Evolutionary conservation across 2,113 vertebrate species (phyloP).

Genomic region (Chloropsis hardwickii): DNA sequence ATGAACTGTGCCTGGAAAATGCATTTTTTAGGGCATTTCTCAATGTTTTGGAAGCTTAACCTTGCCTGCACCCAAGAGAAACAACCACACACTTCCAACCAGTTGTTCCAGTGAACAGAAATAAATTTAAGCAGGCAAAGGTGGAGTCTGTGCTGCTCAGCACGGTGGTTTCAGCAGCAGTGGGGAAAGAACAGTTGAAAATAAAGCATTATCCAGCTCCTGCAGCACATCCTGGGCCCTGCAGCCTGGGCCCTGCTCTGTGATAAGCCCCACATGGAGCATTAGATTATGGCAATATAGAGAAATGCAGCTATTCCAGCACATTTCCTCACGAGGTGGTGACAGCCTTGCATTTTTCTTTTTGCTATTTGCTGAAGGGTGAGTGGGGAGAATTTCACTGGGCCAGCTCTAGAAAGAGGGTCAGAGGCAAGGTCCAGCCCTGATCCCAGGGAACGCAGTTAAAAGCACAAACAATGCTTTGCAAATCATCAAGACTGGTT

Average conservation of each 20-base stretch:
- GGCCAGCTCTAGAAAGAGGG: neutral
- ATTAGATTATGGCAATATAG: neutral
- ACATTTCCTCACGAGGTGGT: neutral
- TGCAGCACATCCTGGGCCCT: neutral
- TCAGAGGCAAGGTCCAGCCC: neutral
- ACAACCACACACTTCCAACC: neutral
- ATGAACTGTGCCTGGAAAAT: neutral
- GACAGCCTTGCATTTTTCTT: neutral
- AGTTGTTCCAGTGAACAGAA: neutral
- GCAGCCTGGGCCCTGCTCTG: neutral
- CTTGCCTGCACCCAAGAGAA: neutral
- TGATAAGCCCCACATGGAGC: neutral
- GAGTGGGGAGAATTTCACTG: neutral
- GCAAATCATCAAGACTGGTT: neutral
- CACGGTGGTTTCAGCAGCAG: neutral
- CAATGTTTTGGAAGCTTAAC: neutral
- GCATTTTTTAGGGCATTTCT: neutral
- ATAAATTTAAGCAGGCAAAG: neutral
- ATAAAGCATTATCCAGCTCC: neutral
- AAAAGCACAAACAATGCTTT: neutral
- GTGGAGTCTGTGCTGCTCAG: neutral
- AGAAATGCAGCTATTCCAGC: neutral
- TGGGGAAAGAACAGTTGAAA: neutral
- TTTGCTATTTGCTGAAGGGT: neutral
- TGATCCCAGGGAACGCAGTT: neutral